Percentiles rank a stretch among this genome's conserved stretches.
phyloP scores from a whole-genome alignment of 2,797 vertebrate genomes.

The Arrhamphus sclerolepis region DNA sequence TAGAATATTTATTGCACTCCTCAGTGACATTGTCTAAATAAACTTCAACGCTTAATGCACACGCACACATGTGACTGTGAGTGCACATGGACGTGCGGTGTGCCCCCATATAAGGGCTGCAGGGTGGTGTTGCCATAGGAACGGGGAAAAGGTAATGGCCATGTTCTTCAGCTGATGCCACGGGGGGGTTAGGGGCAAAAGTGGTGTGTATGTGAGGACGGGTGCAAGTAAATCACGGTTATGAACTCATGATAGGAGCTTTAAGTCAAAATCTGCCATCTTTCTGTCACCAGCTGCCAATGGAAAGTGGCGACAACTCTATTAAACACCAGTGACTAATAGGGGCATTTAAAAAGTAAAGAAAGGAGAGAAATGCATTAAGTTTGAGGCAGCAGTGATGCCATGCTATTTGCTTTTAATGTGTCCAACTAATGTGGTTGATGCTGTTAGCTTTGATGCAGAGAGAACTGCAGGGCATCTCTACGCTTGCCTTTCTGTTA shows the following conservation, averaged over 20 bases:
- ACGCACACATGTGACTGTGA: slow-evolving; percentile 16
- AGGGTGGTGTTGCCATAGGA: slow-evolving; percentile 83
- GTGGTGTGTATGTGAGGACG: slow-evolving; percentile 13
- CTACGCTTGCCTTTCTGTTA: slow-evolving; percentile 19
- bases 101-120: slow-evolving; percentile 64
- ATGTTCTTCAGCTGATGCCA: slow-evolving; percentile 76
- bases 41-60: slow-evolving; percentile 18
- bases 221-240: slow-evolving; percentile 50
- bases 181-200: slow-evolving; percentile 68
- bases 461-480: slow-evolving; percentile 25
- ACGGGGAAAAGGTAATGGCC: slow-evolving; percentile 80
- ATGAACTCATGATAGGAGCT: slow-evolving; percentile 54
- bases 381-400: slow-evolving; percentile 16
- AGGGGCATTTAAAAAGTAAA: slow-evolving; percentile 8
- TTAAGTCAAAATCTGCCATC: slow-evolving; percentile 45
- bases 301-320: not conserved
- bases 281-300: slow-evolving; percentile 13
- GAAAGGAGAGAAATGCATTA: slow-evolving; percentile 3
- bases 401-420: slow-evolving; percentile 21
- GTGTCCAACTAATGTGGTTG: slow-evolving; percentile 31
- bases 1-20: slow-evolving; percentile 19
- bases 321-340: slow-evolving; percentile 1
- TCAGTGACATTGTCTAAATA: slow-evolving; percentile 50
- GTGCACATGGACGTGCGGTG: slow-evolving; percentile 29
- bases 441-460: slow-evolving; percentile 35